Evolutionary conservation across 2,797 vertebrate species (phyloP).

Genomic region (Serranus cabrilla): DNA sequence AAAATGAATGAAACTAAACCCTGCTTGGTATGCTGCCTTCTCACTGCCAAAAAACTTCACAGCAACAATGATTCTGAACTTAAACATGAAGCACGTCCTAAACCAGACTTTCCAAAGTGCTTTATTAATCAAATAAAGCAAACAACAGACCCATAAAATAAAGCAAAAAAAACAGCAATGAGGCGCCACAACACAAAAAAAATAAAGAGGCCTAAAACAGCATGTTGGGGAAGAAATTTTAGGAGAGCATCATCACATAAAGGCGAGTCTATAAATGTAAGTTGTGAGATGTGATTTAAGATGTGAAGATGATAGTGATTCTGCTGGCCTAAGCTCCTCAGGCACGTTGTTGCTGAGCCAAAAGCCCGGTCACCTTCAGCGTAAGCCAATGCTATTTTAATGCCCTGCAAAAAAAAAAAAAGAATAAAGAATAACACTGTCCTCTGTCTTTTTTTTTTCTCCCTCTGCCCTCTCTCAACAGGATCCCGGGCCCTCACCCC

Average conservation of each 20-base stretch:
- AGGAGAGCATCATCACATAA: slow-evolving; percentile 10
- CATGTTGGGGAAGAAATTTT: neutral
- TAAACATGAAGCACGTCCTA: slow-evolving; percentile 38
- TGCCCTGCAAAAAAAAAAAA: slow-evolving; percentile 9
- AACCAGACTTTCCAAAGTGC: slow-evolving; percentile 24
- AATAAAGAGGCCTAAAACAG: slow-evolving; percentile 6
- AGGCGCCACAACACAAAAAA: neutral
- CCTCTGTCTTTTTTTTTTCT: neutral
- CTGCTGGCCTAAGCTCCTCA: slow-evolving; percentile 55
- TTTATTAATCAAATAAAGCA: slow-evolving; percentile 39
- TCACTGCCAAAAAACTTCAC: slow-evolving; percentile 24
- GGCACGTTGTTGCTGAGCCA: slow-evolving; percentile 50
- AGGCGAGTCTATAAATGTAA: slow-evolving; percentile 36
- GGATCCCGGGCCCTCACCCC: slow-evolving; percentile 94
- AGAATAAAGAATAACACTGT: slow-evolving; percentile 38
- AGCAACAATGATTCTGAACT: slow-evolving; percentile 6
- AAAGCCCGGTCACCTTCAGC: slow-evolving; percentile 56
- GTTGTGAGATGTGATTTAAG: slow-evolving; percentile 54
- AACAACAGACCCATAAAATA: slow-evolving; percentile 25
- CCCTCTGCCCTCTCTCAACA: slow-evolving; percentile 59
- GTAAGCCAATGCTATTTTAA: slow-evolving; percentile 46
- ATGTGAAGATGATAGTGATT: slow-evolving; percentile 47
- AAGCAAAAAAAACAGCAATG: neutral
- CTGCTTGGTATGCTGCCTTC: slow-evolving; percentile 33
- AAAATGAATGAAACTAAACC: slow-evolving; percentile 55